Evolutionary conservation across 2,113 vertebrate species (phyloP), one percentile per base, ranked within the genome.

Genomic region (Eulemur macaco): DNA sequence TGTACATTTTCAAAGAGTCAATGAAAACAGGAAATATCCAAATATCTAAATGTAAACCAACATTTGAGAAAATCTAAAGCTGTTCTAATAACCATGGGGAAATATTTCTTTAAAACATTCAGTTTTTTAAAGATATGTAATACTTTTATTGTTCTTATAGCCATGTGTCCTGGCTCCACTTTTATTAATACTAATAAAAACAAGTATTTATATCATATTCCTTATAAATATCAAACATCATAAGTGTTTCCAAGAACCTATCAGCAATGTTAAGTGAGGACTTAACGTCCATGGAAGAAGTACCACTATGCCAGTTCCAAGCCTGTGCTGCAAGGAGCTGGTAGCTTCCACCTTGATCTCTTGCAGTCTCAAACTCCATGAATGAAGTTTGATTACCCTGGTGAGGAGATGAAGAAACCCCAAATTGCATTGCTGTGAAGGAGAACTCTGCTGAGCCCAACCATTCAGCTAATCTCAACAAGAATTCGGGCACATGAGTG

Each of bases 151-250:
- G 27, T 77, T 89, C 3, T 60, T 74, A 25, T 27, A 95, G 52
- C 42, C 64, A 94, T 37, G 29, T 96, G 8, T 58, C 20, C 74
- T 87, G 69, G 15, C 29, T 69, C 18, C 47, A 74, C 3, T 88
- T 90, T 77, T 78, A 68, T 76, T 54, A 66, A 56, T 54, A 69
- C 45, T 71, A 95, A 77, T 89, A 82, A 91, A 93, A 92, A 8
- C 37, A 77, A 86, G 17, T 56, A 73, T 66, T 94, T 68, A n/a
- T 78, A 76, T 64, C 9, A 34, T n/a, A 87, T 39, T 76, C 25
- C 31, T 60, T 74, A 50, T 78, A 52, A 73, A 87, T 45, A 66
- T 54, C 29, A 63, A 1, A 34, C 5, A 66, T 25, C 64, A 39
- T 54, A 63, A 50, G 80, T 74, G 78, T 12, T 29, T 63, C 60